These are phyloP conservation scores for Diplodus sargus DNA, from an alignment of 2,797 vertebrate genomes.

Conservation along the genomic window DNA sequence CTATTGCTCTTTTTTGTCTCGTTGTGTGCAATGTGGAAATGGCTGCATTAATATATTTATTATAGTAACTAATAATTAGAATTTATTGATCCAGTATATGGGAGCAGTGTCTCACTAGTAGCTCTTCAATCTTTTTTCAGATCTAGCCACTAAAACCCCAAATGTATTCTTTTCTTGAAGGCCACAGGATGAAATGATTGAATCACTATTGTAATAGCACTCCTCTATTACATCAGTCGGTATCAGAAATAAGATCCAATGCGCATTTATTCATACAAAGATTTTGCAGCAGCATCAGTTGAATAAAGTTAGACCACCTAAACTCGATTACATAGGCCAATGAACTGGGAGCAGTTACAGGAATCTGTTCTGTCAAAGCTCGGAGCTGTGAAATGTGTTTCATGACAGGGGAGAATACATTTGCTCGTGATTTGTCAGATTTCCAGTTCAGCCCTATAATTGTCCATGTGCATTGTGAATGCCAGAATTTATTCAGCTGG, in stretches of 20 bases:
- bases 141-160: neutral
- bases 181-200: neutral
- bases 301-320: slow-evolving; percentile 47
- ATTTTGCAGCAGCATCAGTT: slow-evolving; percentile 20
- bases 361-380: slow-evolving; percentile 63
- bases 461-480: slow-evolving; percentile 29
- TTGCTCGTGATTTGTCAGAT: slow-evolving; percentile 37
- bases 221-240: slow-evolving; percentile 29
- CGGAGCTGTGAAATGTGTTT: slow-evolving; percentile 59
- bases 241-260: slow-evolving; percentile 7
- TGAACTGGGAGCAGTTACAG: slow-evolving; percentile 57
- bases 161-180: neutral
- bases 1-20: neutral
- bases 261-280: slow-evolving; percentile 37
- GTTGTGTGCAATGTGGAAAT: neutral
- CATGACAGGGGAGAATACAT: slow-evolving; percentile 37
- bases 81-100: neutral
- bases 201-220: slow-evolving; percentile 14
- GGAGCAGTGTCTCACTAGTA: neutral
- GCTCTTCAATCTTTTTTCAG: neutral
- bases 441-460: slow-evolving; percentile 43
- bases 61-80: neutral
- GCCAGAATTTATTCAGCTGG: slow-evolving; percentile 32
- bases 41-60: neutral
- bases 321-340: slow-evolving; percentile 63